Evolutionary conservation across 1,140 invertebrate species (phyloP), one percentile per base, ranked within the genome.

Genomic region (Mya arenaria): DNA sequence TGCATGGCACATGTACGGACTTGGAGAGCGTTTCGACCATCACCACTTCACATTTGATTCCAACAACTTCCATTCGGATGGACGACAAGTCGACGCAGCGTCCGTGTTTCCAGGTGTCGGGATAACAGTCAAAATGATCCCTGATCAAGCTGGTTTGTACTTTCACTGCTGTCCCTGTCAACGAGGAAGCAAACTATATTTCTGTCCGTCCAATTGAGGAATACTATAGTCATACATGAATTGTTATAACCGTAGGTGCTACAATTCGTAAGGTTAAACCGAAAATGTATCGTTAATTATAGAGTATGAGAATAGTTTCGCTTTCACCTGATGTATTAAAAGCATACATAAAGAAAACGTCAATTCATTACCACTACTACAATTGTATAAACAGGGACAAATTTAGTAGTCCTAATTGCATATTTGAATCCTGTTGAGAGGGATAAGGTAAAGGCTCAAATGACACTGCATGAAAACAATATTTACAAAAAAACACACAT

Each of bases 21-120:
- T 60, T 37, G 85, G 77, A 48, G 1, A 25, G 69, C 13, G 63
- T 77, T 52, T 85, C 84, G 25, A 60, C 77, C 25, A 83, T 80
- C 37, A 83, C 80, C 37, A 87, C 23, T 60, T 60, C 25, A 60
- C 10, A 10, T 60, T 60, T 25, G 56, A 60, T 8, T 10, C 15
- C 10, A 60, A 60, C 56, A 60, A 77, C 10, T 48, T 85, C 25
- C 48, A 75, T 17, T 41, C 73, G 15, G 82, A 52, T 25, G 84
- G 75, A 23, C 86, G 77, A 58, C 82, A 84, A 30, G 58, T 85
- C 10, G 86, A 89, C 25, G 73, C 87, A 0, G 69, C 85, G 25
- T 66, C 84, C 36, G 55, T 90, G 10, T 74, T 87, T 41, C 89
- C 90, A 1, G 89, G 89, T 52, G 77, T 84, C 3, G 83, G 85